Conservation (phyloP, 2,797 vertebrate species). For the Pteropus rufus region DNA sequence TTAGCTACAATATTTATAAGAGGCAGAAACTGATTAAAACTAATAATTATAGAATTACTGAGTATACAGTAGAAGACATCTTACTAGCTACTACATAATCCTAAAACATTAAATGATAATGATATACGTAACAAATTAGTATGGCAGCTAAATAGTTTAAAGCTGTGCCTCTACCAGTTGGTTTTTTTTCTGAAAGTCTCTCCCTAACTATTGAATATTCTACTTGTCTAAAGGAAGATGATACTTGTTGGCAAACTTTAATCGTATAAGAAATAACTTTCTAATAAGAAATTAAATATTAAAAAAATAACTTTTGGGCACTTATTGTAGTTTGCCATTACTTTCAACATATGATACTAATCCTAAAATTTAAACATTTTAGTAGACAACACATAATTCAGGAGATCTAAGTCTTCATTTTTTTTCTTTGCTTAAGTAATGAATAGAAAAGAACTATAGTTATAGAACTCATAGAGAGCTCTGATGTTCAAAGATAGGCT, state of each 20-base stretch:
- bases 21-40: background rate
- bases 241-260: background rate
- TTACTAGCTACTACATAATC: background rate
- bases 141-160: background rate
- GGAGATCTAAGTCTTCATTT: background rate
- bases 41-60: background rate
- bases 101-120: slow-evolving; percentile 16
- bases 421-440: background rate
- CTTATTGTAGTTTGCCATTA: background rate
- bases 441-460: background rate
- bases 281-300: slow-evolving; percentile 8
- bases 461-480: background rate
- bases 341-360: background rate
- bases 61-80: background rate
- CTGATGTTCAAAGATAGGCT: background rate
- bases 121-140: background rate
- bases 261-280: background rate
- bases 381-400: background rate
- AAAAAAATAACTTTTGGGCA: background rate
- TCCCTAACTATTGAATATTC: background rate
- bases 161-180: background rate
- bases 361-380: slow-evolving; percentile 1
- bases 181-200: background rate
- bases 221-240: background rate
- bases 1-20: background rate